Evolutionary conservation across 2,797 vertebrate genomes (phyloP), one percentile per base, ranked within the genome.

Genomic region (Rhyacichthys aspro): DNA sequence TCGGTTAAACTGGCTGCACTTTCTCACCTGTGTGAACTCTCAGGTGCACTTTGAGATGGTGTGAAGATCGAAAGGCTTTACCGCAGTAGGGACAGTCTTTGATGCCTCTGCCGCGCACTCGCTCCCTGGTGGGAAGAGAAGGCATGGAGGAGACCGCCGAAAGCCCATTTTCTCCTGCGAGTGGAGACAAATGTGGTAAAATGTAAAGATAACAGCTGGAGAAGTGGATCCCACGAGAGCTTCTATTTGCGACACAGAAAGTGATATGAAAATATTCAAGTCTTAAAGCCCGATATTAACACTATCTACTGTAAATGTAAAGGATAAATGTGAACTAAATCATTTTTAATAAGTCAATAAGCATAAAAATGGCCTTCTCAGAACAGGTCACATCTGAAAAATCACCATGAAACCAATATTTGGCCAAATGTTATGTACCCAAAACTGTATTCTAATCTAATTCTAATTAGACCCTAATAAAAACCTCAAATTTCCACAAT

Each of bases 31-130:
- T 97, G 89, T 97, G 96, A 73, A 96, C 95, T 59, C 96, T 92
- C 53, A 97, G 92, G 82, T 97, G 96, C 79, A 97, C 96, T 91
- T 97, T 97, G 77, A 97, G 94, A 81, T 97, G 96, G 85, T 97
- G 96, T 46, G 96, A 96, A 45, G 95, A 96, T 63, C 96, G 94
- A 89, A 97, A 97, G 49, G 95, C 94, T 90, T 97, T 97, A 53
- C 95, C 95, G 47, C 95, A 97, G 91, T 96, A 97, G 43, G 95
- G 95, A 71, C 96, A 97, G 76, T 97, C 95, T 88, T 96, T 96
- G 74, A 95, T 94, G 55, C 94, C 94, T 74, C 92, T 87, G 37
- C 94, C 93, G 10, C 94, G 93, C 72, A 93, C 91, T 42, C 93
- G 90, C 76, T 95, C 95, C 67, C 90, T 91, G 70, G 73, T 79